phyloP scores from a whole-genome alignment of 2,797 vertebrate species.

The Onychomys arenicola region DNA sequence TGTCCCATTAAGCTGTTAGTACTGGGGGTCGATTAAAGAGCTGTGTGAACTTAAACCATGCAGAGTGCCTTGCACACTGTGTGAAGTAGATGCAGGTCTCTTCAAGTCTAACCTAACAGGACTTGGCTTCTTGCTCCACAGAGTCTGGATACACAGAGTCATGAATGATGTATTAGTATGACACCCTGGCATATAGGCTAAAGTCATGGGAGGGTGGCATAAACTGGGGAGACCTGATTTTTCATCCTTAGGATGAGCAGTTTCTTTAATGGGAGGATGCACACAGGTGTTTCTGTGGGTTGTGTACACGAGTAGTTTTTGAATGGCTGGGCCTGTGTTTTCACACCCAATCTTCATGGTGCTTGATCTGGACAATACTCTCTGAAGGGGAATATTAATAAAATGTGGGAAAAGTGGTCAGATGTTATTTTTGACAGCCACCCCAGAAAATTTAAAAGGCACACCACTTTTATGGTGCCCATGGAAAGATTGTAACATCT shows the following conservation, averaged over 20 bases:
- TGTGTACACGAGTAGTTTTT: background rate
- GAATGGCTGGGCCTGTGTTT: background rate
- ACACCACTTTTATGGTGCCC: slow-evolving; percentile 19
- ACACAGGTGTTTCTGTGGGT: background rate
- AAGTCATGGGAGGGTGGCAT: too few species aligned
- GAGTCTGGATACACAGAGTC: slow-evolving; percentile 21
- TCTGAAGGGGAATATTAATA: background rate
- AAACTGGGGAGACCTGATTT: background rate
- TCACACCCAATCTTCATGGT: background rate
- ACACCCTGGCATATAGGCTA: background rate
- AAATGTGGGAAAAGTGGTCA: background rate
- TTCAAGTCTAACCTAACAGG: background rate
- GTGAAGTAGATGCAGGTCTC: background rate
- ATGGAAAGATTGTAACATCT: slow-evolving; percentile 62
- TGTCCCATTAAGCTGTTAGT: slow-evolving; percentile 50
- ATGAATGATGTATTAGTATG: background rate
- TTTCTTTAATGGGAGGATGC: slow-evolving; percentile 48
- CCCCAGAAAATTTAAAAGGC: slow-evolving; percentile 62
- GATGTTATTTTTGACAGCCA: slow-evolving; percentile 56
- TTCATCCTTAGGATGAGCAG: background rate
- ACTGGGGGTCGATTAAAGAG: slow-evolving; percentile 42
- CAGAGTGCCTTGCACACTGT: accelerated
- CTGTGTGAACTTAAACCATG: slow-evolving; percentile 34
- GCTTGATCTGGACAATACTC: background rate
- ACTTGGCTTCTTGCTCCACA: background rate